A percentile compares a stretch with the other conserved stretches of the same genome.
phyloP scores from a whole-genome alignment of 2,888 invertebrate genomes.

The Andrena bicolor region DNA sequence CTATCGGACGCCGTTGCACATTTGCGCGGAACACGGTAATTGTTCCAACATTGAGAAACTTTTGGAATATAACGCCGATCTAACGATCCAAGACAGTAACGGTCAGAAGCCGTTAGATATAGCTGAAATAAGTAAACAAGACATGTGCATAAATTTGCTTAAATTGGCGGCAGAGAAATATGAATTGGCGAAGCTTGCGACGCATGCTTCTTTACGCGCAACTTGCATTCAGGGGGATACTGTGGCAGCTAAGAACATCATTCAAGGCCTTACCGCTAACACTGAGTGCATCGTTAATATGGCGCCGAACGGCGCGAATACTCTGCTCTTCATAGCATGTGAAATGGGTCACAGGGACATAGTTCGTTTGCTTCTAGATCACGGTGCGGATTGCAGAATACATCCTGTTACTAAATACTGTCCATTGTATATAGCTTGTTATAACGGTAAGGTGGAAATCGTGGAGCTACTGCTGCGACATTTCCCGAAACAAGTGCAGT shows the following conservation, averaged over 20 bases:
- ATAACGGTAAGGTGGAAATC: conserved; percentile 93
- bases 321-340: conserved; percentile 94
- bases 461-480: conserved; percentile 91
- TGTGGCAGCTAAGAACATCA: conserved; percentile 88
- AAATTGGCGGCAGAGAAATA: conserved; percentile 89
- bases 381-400: conserved; percentile 94
- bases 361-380: conserved; percentile 91
- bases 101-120: conserved; percentile 91
- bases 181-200: conserved; percentile 91
- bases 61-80: conserved; percentile 89
- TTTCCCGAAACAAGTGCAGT: conserved; percentile 94
- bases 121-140: conserved; percentile 89
- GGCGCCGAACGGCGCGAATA: conserved; percentile 95
- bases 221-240: conserved; percentile 92
- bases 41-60: conserved; percentile 89
- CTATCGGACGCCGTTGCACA: conserved; percentile 92
- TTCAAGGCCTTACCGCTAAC: conserved; percentile 89
- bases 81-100: conserved; percentile 88
- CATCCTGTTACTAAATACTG: conserved; percentile 97
- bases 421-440: conserved; percentile 95
- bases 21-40: conserved; percentile 93
- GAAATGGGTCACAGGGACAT: conserved; percentile 93
- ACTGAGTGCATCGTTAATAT: conserved; percentile 93
- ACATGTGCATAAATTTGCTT: conserved; percentile 88
- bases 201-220: conserved; percentile 92